Base-by-base conservation (phyloP, 1,140 invertebrate genomes). In the Eumeta japonica region DNA sequence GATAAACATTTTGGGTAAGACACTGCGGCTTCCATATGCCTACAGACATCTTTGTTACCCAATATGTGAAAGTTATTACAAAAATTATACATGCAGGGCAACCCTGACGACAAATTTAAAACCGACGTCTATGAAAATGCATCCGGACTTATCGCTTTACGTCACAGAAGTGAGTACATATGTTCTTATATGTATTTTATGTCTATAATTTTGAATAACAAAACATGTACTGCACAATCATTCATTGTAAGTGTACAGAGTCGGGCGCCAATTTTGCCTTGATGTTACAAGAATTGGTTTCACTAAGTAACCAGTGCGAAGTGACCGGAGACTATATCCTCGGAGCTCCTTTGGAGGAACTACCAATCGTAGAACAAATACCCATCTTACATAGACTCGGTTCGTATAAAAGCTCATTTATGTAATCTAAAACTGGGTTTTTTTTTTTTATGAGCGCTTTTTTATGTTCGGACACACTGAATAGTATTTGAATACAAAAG, bases 321-420 rank as follows among this genome's bases (percentile, higher is more conserved):
- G 77, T 81, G 0, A 81, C 83, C 0, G 81, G 79, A 41, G 81
- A 84, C 38, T 84, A 82, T 71, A 79, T 83, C 12, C 53, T 82
- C 32, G 82, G 82, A 1, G 81, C 82, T 1, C 81, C 82, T 0
- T 53, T 85, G 10, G 83, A 85, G 41, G 82, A 89, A 46, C 50
- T 89, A 30, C 86, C 87, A 0, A 72, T 89, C 3, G 84, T 87
- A 0, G 88, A 90, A 53, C 87, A 90, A 66, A 89, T 90, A 56
- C 83, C 87, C 2, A 80, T 89, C 24, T 68, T 90, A 3, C 87
- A 90, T 58, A 76, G 87, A 53, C 70, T 89, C 36, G 82, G 82
- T 83, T 55, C 46, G 52, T 43, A 13, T 24, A 10, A 30, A 18
- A 31, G 11, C 13, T 30, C 28, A 30, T 11, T 30, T 30, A 10